Evolutionary conservation across 1,140 invertebrate genomes (phyloP), one percentile per base, ranked within the genome.

Genomic region (Magallana angulata): DNA sequence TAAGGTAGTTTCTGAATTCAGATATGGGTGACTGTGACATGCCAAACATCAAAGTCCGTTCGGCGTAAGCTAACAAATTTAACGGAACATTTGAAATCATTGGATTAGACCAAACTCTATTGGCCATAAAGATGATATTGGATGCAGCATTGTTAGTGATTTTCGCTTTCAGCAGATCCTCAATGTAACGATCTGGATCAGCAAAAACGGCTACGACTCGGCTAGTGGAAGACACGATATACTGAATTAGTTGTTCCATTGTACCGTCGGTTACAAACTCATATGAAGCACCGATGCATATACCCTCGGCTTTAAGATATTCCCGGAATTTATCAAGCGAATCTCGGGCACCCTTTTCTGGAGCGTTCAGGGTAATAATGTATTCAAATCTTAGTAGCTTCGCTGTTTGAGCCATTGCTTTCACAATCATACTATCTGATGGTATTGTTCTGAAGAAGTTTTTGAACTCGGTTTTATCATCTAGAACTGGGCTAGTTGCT

Each of bases 401-500:
- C 0, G 91, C 86, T 9, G 94, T 87, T 16, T 91, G 82, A 5
- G 93, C 96, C 92, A 98, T 96, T 57, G 97, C 96, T 91, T 96
- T 96, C 0, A 97, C 97, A 94, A 97, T 97, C 94, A 96, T 96
- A 90, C 96, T 96, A 95, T 98, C 97, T 0, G 97, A 97, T 16
- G 97, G 97, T 57, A 98, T 97, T 0, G 97, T 97, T 8, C 97
- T 95, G 90, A 97, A 95, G 94, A 97, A 98, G 87, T 97, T 97
- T 83, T 96, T 96, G 94, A 96, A 98, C 87, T 96, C 95, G 85
- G 95, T 96, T 93, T 97, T 97, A 93, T 97, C 96, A 85, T 96
- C 97, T 58, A 98, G 95, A 93, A 97, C 96, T 71, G 96, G 96
- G 16, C 96, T 96, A 14, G 97, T 98, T 7, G 93, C 93, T 5